phyloP scores from a whole-genome alignment of 2,888 invertebrate genomes.

The Acanthococcus lagerstroemiae region DNA sequence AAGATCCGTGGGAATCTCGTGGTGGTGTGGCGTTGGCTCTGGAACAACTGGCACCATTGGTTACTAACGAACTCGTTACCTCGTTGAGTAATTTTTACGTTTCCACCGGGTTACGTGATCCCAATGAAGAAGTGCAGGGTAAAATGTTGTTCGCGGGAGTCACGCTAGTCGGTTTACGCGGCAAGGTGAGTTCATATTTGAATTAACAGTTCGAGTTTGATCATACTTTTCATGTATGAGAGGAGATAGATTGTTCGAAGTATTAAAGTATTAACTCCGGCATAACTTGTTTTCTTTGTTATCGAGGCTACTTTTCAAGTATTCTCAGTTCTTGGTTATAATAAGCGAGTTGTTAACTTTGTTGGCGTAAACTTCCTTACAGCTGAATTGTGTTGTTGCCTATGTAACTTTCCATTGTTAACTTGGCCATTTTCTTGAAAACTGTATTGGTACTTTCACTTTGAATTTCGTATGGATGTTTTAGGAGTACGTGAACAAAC shows the following conservation, averaged over 20 bases:
- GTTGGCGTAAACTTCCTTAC: too few relatives aligned
- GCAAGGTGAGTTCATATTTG: conserved; percentile 55
- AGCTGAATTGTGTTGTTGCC: background rate
- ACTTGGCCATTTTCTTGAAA: background rate
- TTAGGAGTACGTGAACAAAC: conserved; percentile 56
- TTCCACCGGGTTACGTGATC: conserved; percentile 65
- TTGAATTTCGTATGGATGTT: background rate
- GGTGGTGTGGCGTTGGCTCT: conserved; percentile 80
- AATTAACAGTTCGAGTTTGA: background rate
- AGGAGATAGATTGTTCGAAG: too few relatives aligned
- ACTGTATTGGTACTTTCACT: background rate
- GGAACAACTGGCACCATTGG: conserved; percentile 63
- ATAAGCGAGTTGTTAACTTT: too few relatives aligned
- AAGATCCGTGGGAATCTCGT: conserved; percentile 85
- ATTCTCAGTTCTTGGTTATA: too few relatives aligned
- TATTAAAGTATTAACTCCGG: too few relatives aligned
- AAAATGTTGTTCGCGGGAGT: conserved; percentile 93
- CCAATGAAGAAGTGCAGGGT: conserved; percentile 59
- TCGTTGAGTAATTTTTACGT: conserved; percentile 73
- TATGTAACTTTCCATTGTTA: too few relatives aligned
- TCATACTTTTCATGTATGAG: background rate
- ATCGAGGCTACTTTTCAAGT: too few relatives aligned
- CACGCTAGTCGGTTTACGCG: conserved; percentile 81
- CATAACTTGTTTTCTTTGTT: too few relatives aligned
- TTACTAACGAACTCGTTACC: conserved; percentile 57